A percentile compares a stretch with the other conserved stretches of the same genome.
Conservation (phyloP, 2,113 vertebrate genomes). For the Trematomus loennbergii region DNA sequence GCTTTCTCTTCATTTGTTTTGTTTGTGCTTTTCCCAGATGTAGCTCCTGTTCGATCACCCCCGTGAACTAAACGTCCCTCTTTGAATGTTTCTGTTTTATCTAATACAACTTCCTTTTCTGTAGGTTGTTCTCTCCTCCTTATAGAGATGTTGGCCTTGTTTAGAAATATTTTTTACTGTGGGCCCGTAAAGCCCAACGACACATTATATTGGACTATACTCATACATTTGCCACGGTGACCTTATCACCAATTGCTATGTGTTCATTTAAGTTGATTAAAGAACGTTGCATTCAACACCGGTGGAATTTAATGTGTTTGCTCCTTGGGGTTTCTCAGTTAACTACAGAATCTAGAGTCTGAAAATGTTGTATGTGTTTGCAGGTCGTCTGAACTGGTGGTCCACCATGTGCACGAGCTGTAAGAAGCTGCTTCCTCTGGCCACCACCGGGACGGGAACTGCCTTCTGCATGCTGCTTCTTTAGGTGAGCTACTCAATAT, state of each 20-base stretch:
- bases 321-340: background rate
- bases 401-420: constrained; percentile 95
- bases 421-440: constrained; percentile 96
- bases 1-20: background rate
- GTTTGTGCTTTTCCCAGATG: background rate
- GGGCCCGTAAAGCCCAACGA: background rate
- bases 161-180: background rate
- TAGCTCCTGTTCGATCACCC: background rate
- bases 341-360: background rate
- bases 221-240: background rate
- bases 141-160: background rate
- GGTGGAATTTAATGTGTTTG: background rate
- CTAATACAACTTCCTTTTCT: background rate
- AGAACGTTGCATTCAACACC: background rate
- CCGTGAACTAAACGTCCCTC: background rate
- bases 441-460: constrained; percentile 99
- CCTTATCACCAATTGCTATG: background rate
- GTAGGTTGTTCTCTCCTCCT: background rate
- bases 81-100: background rate
- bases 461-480: constrained; percentile 96
- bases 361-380: constrained; percentile 11
- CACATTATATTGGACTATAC: background rate
- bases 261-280: background rate
- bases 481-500: constrained; percentile 86
- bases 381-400: constrained; percentile 99